Evolutionary conservation across 1,140 invertebrate genomes (phyloP).

Genomic region (Plectrocnemia conspersa): DNA sequence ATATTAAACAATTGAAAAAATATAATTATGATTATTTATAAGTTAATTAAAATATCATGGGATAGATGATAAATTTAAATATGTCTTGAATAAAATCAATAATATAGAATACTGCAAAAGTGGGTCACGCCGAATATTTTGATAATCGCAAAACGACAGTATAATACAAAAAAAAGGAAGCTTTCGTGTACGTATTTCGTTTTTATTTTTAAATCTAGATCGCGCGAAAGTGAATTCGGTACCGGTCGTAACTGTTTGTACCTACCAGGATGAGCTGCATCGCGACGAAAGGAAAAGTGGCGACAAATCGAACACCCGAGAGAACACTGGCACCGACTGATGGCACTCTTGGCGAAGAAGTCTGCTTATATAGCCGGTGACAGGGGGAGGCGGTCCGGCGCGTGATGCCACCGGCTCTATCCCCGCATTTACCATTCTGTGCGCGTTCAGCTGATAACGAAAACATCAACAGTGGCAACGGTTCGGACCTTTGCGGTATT

Average conservation of each 20-base stretch:
- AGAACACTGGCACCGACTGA: slow-evolving; percentile 28
- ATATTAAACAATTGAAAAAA: too few species aligned
- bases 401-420: slow-evolving; percentile 23
- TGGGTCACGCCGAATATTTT: too few species aligned
- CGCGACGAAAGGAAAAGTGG: slow-evolving; percentile 18
- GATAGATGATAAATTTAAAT: too few species aligned
- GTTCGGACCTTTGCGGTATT: neutral
- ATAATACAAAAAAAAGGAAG: too few species aligned
- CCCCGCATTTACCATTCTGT: slow-evolving; percentile 28
- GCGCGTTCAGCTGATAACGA: slow-evolving; percentile 6
- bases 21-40: too few species aligned
- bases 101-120: too few species aligned
- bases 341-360: slow-evolving; percentile 18
- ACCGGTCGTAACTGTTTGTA: slow-evolving; percentile 8
- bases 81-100: too few species aligned
- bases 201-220: too few species aligned
- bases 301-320: slow-evolving; percentile 15
- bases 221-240: neutral
- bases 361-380: slow-evolving; percentile 27
- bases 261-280: slow-evolving; percentile 33
- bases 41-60: too few species aligned
- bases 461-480: neutral
- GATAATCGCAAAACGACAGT: too few species aligned
- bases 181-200: too few species aligned
- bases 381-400: slow-evolving; percentile 11